Evolutionary conservation across 1,140 invertebrate genomes (phyloP), one percentile per base, ranked within the genome.

Genomic region (Tachypleus tridentatus): DNA sequence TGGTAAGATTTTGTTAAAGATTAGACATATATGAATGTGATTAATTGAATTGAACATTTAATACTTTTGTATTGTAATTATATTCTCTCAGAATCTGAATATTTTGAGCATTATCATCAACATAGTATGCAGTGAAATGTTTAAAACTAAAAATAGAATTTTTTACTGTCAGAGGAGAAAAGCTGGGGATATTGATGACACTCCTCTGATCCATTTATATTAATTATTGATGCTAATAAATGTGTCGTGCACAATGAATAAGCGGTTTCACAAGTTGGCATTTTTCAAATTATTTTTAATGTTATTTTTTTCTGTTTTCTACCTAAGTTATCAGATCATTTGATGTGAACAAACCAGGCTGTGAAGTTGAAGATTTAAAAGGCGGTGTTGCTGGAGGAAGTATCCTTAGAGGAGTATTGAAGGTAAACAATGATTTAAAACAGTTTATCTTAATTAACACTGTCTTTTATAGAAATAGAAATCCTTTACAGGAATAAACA

Each of bases 281-380:
- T 8, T 51, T 50, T 57, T 65, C 9, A 5, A 49, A 29, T 3
- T 47, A 51, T 54, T 54, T 59, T 67, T 9, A 47, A 60, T 51
- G 29, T 51, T n/a, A 47, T 64, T n/a, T n/a, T n/a, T n/a, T n/a
- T 51, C 9, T 69, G 59, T 60, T 62, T 64, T 59, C 61, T 3
- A 49, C 62, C 69, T 10, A 50, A 79, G 95, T 99, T 51, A 98
- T 99, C 74, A 83, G 97, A 69, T 99, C 96, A 7, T 99, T 99
- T 79, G 97, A 99, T 80, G 97, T 99, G 0, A 99, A 99, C 79
- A 99, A 99, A 79, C 97, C 97, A 29, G 97, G 97, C 50, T 97
- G 94, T 78, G 97, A 99, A 80, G 96, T 99, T 1, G 92, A 97
- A 70, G 95, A 99, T 76, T 79, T 99, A 6, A 95, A 97, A 76